Conservation (phyloP, 2,888 invertebrate species). For the Apotomis turbidana region DNA sequence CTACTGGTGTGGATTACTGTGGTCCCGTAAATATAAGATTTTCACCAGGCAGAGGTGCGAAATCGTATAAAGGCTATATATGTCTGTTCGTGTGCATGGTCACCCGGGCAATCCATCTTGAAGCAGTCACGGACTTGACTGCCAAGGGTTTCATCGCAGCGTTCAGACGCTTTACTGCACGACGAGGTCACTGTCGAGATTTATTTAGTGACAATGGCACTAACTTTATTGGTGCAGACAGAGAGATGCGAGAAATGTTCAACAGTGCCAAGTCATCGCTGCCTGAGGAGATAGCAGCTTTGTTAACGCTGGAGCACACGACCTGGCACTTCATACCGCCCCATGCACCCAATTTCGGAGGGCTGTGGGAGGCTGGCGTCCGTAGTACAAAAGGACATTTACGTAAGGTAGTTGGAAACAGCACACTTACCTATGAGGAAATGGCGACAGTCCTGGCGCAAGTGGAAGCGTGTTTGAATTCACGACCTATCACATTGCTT, state of each 20-base stretch:
- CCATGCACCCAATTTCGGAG: conserved; percentile 25
- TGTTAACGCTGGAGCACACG: conserved; percentile 9
- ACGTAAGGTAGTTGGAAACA: no score
- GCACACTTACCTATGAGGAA: conserved; percentile 14
- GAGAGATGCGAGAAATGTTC: conserved; percentile 9
- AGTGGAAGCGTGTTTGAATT: conserved; percentile 20
- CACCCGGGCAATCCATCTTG: conserved; percentile 51
- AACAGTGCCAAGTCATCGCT: conserved; percentile 17
- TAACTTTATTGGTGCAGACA: conserved; percentile 42
- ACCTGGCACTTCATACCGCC: conserved; percentile 22
- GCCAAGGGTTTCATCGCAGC: conserved; percentile 49
- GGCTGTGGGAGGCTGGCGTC: conserved; percentile 22
- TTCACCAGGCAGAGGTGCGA: conserved; percentile 44
- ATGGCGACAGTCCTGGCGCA: conserved; percentile 14
- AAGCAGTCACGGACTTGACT: conserved; percentile 50
- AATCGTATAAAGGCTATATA: conserved; percentile 45
- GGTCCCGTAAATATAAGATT: conserved; percentile 45
- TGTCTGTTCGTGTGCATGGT: conserved; percentile 45
- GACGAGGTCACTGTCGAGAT: conserved; percentile 41
- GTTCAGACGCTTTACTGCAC: conserved; percentile 32
- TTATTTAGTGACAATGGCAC: conserved; percentile 47
- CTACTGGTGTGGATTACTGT: conserved; percentile 46
- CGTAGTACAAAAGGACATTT: no score
- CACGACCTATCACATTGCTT: no score
- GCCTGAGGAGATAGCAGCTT: conserved; percentile 10